Percentiles rank a stretch among this genome's conserved stretches.
Evolutionary conservation across 2,797 vertebrate genomes (phyloP).

Genomic region (Xenopus petersii): DNA sequence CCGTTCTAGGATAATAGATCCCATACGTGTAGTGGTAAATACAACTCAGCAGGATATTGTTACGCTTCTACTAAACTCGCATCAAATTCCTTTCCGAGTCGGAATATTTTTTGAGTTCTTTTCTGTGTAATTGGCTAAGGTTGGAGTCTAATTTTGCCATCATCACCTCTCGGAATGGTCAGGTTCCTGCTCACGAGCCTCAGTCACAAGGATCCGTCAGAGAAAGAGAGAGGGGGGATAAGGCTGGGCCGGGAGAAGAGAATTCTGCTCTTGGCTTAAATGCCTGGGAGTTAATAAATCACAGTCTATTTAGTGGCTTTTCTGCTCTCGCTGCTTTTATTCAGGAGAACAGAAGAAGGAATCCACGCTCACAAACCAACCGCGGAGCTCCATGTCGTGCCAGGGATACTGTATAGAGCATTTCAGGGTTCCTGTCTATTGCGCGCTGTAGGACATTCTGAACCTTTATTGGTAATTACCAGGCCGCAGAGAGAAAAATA

Average conservation of each 20-base stretch:
- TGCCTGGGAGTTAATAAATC: constrained; percentile 32
- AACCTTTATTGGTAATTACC: constrained; percentile 41
- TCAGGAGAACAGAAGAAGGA: constrained; percentile 16
- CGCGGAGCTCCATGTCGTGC: background rate
- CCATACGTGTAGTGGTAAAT: too few species aligned
- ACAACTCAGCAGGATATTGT: too few species aligned
- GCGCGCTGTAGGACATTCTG: background rate
- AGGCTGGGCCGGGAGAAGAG: background rate
- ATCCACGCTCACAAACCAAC: constrained; percentile 16
- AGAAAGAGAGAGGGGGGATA: background rate
- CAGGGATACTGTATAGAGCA: constrained; percentile 4
- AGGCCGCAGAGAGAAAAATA: constrained; percentile 20
- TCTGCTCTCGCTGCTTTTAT: constrained; percentile 31
- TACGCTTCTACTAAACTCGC: too few species aligned
- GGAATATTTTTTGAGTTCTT: too few species aligned
- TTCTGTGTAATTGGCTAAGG: too few species aligned
- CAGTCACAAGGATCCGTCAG: background rate
- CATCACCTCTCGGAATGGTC: too few species aligned
- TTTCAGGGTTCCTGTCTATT: constrained; percentile 5
- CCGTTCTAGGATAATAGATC: too few species aligned
- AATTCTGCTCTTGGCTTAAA: constrained; percentile 38
- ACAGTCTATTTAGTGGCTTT: constrained; percentile 4
- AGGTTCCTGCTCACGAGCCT: too few species aligned
- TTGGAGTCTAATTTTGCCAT: too few species aligned
- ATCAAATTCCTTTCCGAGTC: too few species aligned